These are phyloP conservation scores for Cecidostiba fungosa DNA, from an alignment of 2,888 invertebrate species.

Conservation along the genomic window DNA sequence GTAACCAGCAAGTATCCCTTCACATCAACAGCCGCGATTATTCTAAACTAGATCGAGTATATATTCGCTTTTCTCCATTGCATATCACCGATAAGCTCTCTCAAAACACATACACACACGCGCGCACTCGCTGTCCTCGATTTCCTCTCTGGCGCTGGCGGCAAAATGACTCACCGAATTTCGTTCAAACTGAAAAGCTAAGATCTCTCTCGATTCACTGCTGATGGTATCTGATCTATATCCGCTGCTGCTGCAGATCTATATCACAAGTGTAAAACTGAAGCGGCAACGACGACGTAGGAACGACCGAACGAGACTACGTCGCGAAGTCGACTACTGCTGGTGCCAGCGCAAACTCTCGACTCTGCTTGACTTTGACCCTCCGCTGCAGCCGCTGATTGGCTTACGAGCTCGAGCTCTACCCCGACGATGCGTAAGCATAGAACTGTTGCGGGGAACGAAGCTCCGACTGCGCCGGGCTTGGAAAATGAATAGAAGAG, in stretches of 20 bases:
- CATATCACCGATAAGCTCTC: conserved; percentile 5
- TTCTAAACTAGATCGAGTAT: not conserved
- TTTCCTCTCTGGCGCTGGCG: not conserved
- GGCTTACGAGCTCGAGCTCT: conserved; percentile 4
- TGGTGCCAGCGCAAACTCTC: not conserved
- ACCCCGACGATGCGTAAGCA: conserved; percentile 11
- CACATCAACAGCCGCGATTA: not conserved
- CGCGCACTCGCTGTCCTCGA: not conserved
- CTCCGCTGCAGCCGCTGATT: conserved; percentile 17
- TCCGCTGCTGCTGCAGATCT: not conserved
- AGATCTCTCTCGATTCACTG: not conserved
- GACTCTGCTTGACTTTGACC: conserved; percentile 59
- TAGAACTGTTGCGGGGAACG: conserved; percentile 4
- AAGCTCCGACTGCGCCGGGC: conserved; percentile 10
- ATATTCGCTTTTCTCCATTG: not conserved
- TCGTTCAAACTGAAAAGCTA: not conserved
- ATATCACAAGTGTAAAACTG: not conserved
- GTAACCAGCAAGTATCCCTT: not conserved
- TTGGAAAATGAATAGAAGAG: conserved; percentile 9
- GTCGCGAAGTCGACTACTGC: conserved; percentile 28
- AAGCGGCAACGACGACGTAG: not conserved
- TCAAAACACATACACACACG: not conserved
- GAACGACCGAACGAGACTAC: conserved; percentile 32
- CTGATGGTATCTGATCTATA: not conserved
- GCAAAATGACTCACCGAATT: conserved; percentile 13